phyloP scores from a whole-genome alignment of 2,113 vertebrate genomes.

The Leptosomus discolor region DNA sequence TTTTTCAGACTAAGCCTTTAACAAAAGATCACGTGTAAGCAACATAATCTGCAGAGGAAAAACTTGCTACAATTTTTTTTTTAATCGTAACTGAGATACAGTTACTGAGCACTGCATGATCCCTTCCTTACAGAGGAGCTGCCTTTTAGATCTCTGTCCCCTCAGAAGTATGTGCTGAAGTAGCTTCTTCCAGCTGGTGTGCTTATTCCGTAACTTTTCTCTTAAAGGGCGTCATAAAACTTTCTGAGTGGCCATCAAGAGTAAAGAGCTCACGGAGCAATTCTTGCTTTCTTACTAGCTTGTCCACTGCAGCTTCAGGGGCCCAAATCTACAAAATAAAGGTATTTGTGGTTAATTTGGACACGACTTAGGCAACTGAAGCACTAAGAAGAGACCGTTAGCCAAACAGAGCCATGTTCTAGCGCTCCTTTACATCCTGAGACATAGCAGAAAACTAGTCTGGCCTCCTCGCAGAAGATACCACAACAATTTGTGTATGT shows the following conservation, averaged over 20 bases:
- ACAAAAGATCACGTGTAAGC: background rate
- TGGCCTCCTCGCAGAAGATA: background rate
- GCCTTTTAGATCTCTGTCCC: background rate
- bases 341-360: background rate
- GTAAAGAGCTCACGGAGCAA: constrained; percentile 58
- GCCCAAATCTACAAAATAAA: constrained; percentile 78
- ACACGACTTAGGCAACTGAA: background rate
- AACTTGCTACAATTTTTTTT: background rate
- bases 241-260: constrained; percentile 79
- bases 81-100: background rate
- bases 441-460: background rate
- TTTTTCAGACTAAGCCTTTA: background rate
- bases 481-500: background rate
- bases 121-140: background rate
- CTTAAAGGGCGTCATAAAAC: constrained; percentile 79
- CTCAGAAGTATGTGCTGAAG: background rate
- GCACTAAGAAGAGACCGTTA: background rate
- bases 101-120: background rate
- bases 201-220: constrained; percentile 73
- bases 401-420: background rate
- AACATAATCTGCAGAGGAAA: background rate
- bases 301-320: constrained; percentile 75
- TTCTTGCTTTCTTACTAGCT: constrained; percentile 78
- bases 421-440: background rate
- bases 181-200: constrained; percentile 12